Percentiles rank a stretch among this genome's conserved stretches.
These are phyloP conservation scores for Limenitis camilla DNA, from an alignment of 2,888 invertebrate species.

Conservation along the genomic window DNA sequence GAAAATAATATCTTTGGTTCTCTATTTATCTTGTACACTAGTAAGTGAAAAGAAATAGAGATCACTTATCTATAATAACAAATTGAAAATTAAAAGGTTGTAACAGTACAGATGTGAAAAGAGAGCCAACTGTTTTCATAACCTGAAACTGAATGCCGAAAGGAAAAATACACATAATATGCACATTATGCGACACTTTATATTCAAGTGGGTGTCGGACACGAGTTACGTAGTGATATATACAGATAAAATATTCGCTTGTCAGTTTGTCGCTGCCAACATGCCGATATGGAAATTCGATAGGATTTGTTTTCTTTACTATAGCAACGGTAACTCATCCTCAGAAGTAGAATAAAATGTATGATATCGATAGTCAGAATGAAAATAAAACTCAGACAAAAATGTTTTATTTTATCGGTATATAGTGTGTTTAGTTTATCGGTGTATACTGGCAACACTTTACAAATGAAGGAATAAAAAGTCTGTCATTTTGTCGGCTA, in stretches of 20 bases:
- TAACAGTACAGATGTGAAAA: no score
- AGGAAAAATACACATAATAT: not conserved
- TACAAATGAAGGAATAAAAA: no score
- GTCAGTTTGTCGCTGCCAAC: conserved; percentile 5
- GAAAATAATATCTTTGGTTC: no score
- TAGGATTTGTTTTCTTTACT: conserved; percentile 7
- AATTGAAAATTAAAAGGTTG: no score
- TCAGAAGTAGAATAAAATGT: conserved; percentile 1
- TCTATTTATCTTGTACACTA: no score
- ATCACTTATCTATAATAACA: no score
- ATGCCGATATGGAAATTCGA: conserved; percentile 13
- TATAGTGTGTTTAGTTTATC: no score
- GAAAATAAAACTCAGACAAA: no score
- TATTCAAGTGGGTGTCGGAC: conserved; percentile 14
- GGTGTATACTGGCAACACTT: no score
- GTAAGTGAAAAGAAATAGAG: no score
- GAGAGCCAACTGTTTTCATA: not conserved
- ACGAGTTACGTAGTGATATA: conserved; percentile 10
- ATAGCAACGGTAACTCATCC: not conserved
- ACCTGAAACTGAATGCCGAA: not conserved
- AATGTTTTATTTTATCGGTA: no score
- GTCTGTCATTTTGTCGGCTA: no score
- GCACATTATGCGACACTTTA: conserved; percentile 9
- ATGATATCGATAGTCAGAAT: not conserved
- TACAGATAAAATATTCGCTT: conserved; percentile 5